Evolutionary conservation across 2,113 vertebrate genomes (phyloP).

Genomic region (Isurus oxyrinchus): DNA sequence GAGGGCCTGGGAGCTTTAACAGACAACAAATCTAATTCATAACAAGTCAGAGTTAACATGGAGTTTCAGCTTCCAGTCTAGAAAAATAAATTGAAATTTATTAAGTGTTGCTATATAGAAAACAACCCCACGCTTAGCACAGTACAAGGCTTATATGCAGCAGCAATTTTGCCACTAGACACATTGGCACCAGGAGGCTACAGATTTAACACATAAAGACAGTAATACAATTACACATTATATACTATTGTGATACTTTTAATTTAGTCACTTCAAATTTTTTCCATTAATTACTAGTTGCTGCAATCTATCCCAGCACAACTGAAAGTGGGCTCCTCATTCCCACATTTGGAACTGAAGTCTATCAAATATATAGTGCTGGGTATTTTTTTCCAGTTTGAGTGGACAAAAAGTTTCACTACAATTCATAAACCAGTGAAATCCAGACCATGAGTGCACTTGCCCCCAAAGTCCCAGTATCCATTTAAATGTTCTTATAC

Average conservation of each 20-base stretch:
- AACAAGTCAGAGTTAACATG: slow-evolving; percentile 24
- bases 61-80: neutral
- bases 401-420: neutral
- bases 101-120: neutral
- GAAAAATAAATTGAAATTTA: neutral
- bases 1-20: neutral
- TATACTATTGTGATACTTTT: neutral
- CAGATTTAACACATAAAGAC: neutral
- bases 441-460: neutral
- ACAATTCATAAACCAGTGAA: neutral
- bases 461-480: neutral
- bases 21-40: neutral
- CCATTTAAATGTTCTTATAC: neutral
- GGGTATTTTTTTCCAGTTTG: neutral
- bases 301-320: neutral
- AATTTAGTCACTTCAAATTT: neutral
- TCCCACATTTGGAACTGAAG: neutral
- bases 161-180: neutral
- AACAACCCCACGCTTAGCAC: neutral
- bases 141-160: neutral
- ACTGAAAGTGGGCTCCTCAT: neutral
- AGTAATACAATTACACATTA: neutral
- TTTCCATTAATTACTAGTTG: neutral
- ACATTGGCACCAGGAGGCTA: neutral
- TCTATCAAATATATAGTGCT: neutral